Conservation (phyloP, 2,113 vertebrate genomes). For the Dromas ardeola region DNA sequence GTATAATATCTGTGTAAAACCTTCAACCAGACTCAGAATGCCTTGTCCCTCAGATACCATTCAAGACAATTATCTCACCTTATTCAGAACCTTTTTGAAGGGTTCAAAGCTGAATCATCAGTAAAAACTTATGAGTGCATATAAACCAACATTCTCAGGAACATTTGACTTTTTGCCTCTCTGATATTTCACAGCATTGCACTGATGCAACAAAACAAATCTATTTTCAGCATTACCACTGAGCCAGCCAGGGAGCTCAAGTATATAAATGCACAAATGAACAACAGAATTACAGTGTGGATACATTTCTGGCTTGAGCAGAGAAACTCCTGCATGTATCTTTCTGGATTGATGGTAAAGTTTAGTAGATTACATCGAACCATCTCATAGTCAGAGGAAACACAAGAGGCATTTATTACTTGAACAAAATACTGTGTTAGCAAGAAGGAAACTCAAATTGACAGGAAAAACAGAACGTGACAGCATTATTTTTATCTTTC, state of each 20-base stretch:
- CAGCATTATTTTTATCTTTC: conserved; percentile 45
- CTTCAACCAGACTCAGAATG: neutral
- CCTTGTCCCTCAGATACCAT: neutral
- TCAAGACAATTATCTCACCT: neutral
- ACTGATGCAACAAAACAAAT: neutral
- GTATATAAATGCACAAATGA: neutral
- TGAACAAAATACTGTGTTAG: conserved; percentile 37
- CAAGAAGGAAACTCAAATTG: conserved; percentile 39
- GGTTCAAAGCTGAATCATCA: neutral
- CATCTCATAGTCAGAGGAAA: conserved; percentile 18
- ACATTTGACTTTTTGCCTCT: neutral
- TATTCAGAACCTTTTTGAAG: neutral
- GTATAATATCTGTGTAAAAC: neutral
- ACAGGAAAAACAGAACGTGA: conserved; percentile 28
- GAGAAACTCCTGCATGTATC: neutral
- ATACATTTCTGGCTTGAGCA: neutral
- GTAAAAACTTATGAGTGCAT: neutral
- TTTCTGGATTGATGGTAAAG: neutral
- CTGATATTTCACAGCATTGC: neutral
- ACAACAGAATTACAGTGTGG: neutral
- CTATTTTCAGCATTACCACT: neutral
- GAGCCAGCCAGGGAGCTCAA: neutral
- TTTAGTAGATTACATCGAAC: neutral
- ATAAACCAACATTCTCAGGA: neutral
- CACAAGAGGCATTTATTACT: neutral